Evolutionary conservation across 2,797 vertebrate species (phyloP), one percentile per base, ranked within the genome.

Genomic region (Hemibagrus guttatus): DNA sequence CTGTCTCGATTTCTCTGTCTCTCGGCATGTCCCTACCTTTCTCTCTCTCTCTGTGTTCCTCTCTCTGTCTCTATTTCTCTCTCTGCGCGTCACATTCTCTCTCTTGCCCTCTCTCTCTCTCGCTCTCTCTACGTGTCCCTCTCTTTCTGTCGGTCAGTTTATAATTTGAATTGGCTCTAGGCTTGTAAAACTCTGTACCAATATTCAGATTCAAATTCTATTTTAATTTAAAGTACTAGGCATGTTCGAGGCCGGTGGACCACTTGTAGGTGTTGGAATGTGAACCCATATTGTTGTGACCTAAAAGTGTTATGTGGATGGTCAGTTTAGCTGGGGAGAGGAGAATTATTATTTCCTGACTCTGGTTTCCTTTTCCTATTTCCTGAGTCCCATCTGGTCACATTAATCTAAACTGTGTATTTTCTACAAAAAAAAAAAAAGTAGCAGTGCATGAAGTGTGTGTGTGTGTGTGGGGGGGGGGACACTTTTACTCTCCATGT

Each of bases 311-410:
- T 0, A 39, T 8, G 13, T 2, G 8, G 35, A 63, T 11, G 23
- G 58, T 46, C 23, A 11, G 21, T 46, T 63, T 63, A 1, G 23
- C 35, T 46, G 58, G 8, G 39, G 12, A 16, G 14, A 14, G 23
- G 58, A n/a, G 79, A 63, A 39, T 39, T 26, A 63, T 63, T 16
- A 52, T n/a, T 81, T 81, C 58, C 79, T 81, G 59, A n/a, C 59
- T 28, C 59, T 1, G 17, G 63, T 63, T 42, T 16, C 56, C 58
- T 46, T 61, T 63, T 80, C 58, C 78, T 61, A 3, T 26, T 61
- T 46, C 23, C 58, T 49, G 23, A 42, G 54, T 79, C 31, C 3
- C 16, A 76, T 19, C 74, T 52, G 19, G 17, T 9, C 19, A 78
- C 17, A 12, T 54, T 54, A 28, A 42, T 42, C 74, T 76, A 54